Conservation (phyloP, 2,113 vertebrate genomes). For the Spheniscus mendiculus region DNA sequence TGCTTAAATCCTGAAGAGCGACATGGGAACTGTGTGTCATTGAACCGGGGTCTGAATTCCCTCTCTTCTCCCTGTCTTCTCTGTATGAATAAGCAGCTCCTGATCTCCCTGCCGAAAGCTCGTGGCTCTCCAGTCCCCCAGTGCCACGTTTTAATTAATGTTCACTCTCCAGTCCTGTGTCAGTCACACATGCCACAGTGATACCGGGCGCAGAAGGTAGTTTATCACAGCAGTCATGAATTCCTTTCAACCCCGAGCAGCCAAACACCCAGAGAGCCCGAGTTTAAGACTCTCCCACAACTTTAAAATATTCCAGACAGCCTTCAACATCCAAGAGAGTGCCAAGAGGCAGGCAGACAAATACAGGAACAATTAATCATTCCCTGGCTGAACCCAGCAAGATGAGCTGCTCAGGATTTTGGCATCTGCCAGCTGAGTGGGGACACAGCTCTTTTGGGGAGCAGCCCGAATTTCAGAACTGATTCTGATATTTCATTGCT, state of each 20-base stretch:
- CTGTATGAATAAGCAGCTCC: not conserved
- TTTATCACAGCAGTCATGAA: not conserved
- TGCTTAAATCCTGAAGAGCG: not conserved
- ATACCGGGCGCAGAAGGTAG: not conserved
- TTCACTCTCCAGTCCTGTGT: not conserved
- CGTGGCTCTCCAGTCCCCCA: not conserved
- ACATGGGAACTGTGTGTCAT: fast-evolving
- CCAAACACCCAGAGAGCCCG: not conserved
- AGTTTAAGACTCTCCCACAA: not conserved
- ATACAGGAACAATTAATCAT: not conserved
- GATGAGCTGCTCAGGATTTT: not conserved
- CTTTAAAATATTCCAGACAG: not conserved
- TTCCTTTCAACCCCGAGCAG: not conserved
- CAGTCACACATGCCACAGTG: not conserved
- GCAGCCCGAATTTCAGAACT: not conserved
- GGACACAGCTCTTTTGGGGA: not conserved
- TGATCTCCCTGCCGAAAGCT: not conserved
- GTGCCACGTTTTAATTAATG: not conserved
- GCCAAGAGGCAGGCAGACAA: not conserved
- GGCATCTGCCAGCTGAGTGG: not conserved
- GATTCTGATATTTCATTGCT: not conserved
- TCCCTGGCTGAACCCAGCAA: not conserved
- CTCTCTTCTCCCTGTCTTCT: not conserved
- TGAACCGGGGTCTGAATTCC: not conserved
- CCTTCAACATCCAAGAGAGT: not conserved